A percentile compares a stretch with the other conserved stretches of the same genome.
These are phyloP conservation scores for Cyrtodaria siliqua DNA, from an alignment of 2,888 invertebrate species.

Conservation along the genomic window DNA sequence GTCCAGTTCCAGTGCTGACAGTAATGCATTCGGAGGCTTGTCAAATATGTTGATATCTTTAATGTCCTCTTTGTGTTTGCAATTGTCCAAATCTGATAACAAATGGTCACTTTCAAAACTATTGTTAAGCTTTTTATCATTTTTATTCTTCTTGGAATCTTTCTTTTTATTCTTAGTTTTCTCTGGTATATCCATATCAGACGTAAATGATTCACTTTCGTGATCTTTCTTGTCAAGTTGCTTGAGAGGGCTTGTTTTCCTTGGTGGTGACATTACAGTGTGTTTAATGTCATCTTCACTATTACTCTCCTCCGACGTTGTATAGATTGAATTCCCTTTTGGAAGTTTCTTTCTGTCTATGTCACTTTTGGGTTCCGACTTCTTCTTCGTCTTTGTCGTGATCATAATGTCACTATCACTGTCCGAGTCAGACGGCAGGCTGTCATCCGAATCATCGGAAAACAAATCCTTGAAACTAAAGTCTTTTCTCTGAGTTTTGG, in stretches of 20 bases:
- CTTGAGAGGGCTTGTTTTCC: conserved; percentile 48
- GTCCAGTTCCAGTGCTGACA: conserved; percentile 20
- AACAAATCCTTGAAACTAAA: conserved; percentile 59
- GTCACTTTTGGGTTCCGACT: conserved; percentile 20
- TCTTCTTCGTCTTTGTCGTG: conserved; percentile 52
- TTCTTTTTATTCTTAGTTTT: conserved; percentile 33
- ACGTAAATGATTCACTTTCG: conserved; percentile 45
- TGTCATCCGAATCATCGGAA: conserved; percentile 67
- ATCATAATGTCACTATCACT: conserved; percentile 61
- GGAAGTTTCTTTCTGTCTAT: conserved; percentile 58
- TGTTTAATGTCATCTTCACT: conserved; percentile 58
- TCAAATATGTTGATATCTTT: conserved; percentile 20
- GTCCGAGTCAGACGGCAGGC: conserved; percentile 52
- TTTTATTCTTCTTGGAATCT: conserved; percentile 27
- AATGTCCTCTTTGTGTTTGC: conserved; percentile 9
- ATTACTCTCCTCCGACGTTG: conserved; percentile 61
- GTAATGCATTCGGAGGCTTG: conserved; percentile 15
- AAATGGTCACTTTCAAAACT: conserved; percentile 53
- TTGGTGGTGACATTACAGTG: conserved; percentile 47
- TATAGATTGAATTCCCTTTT: conserved; percentile 63
- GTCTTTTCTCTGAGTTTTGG: conserved; percentile 53
- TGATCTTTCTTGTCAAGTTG: conserved; percentile 44
- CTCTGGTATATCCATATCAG: conserved; percentile 45
- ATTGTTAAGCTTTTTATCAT: conserved; percentile 36
- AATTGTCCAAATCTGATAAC: conserved; percentile 44